Evolutionary conservation across 1,140 invertebrate species (phyloP).

Genomic region (Hormaphis cornu): DNA sequence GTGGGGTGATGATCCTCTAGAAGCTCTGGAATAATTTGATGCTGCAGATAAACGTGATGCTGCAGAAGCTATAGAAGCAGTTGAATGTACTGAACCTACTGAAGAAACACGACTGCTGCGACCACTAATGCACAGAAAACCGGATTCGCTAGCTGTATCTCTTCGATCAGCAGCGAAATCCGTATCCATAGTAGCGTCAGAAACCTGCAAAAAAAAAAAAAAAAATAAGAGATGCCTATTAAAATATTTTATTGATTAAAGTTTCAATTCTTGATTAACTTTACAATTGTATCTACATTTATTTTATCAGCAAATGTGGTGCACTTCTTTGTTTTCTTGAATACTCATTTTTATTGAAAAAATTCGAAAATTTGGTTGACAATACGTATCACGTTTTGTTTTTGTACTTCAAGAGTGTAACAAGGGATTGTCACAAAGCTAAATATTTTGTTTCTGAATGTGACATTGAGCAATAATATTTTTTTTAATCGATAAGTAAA

Average conservation of each 20-base stretch:
- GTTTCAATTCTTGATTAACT: no score
- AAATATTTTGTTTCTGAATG: no score
- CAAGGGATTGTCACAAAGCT: no score
- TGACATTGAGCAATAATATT: no score
- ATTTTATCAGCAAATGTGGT: no score
- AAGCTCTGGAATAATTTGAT: constrained; percentile 52
- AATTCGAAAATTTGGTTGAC: no score
- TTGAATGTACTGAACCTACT: constrained; percentile 51
- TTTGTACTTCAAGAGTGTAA: no score
- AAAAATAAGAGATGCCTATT: not conserved
- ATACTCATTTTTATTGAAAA: no score
- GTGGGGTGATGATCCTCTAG: constrained; percentile 73
- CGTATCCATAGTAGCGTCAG: constrained; percentile 29
- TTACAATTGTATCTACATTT: no score
- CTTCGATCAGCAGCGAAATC: constrained; percentile 47
- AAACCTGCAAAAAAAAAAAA: not conserved
- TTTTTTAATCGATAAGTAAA: no score
- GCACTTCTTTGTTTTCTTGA: no score
- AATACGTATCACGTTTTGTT: no score
- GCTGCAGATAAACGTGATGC: constrained; percentile 45
- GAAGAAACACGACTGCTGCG: constrained; percentile 70
- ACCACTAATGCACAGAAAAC: constrained; percentile 68
- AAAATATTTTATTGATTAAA: not conserved
- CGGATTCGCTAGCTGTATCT: constrained; percentile 63
- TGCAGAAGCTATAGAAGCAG: constrained; percentile 37